These are phyloP conservation scores for Drosophila ercepeae DNA, from an alignment of 1,140 invertebrate species.

Conservation along the genomic window DNA sequence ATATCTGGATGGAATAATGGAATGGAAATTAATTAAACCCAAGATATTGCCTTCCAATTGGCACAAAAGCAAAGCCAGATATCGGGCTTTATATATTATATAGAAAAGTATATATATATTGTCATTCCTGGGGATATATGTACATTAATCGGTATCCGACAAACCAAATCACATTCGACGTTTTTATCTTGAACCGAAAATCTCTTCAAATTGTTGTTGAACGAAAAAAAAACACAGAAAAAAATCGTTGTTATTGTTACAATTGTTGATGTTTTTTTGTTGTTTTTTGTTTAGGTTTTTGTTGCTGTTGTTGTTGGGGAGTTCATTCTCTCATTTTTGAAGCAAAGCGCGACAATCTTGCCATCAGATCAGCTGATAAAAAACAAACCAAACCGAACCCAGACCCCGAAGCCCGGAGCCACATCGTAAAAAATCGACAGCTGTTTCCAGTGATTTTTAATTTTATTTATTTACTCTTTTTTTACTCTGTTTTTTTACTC, in stretches of 20 bases:
- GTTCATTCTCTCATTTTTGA: slow-evolving; percentile 76
- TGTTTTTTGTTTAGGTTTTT: slow-evolving; percentile 17
- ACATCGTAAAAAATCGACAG: slow-evolving; percentile 47
- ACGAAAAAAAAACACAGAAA: slow-evolving; percentile 57
- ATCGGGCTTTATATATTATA: not conserved
- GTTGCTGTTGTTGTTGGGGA: slow-evolving; percentile 34
- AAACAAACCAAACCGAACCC: slow-evolving; percentile 37
- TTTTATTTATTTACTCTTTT: slow-evolving; percentile 32
- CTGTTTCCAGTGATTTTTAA: slow-evolving; percentile 57
- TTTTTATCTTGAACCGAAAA: slow-evolving; percentile 78
- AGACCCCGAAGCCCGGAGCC: slow-evolving; percentile 49
- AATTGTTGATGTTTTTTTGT: slow-evolving; percentile 26
- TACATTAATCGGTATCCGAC: slow-evolving; percentile 65
- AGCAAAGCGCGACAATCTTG: slow-evolving; percentile 81
- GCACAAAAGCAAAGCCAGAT: slow-evolving; percentile 33
- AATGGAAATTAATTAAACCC: slow-evolving; percentile 74
- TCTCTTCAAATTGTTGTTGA: slow-evolving; percentile 80
- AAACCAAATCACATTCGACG: slow-evolving; percentile 80
- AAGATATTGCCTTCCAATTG: slow-evolving; percentile 34
- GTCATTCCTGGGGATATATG: slow-evolving; percentile 28
- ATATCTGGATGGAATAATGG: slow-evolving; percentile 43
- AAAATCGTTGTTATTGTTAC: slow-evolving; percentile 20
- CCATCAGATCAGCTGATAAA: slow-evolving; percentile 81
- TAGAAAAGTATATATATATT: not conserved
- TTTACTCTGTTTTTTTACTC: too few species aligned